These are phyloP conservation scores for Spilarctia lutea DNA, from an alignment of 2,888 invertebrate species.

Conservation along the genomic window DNA sequence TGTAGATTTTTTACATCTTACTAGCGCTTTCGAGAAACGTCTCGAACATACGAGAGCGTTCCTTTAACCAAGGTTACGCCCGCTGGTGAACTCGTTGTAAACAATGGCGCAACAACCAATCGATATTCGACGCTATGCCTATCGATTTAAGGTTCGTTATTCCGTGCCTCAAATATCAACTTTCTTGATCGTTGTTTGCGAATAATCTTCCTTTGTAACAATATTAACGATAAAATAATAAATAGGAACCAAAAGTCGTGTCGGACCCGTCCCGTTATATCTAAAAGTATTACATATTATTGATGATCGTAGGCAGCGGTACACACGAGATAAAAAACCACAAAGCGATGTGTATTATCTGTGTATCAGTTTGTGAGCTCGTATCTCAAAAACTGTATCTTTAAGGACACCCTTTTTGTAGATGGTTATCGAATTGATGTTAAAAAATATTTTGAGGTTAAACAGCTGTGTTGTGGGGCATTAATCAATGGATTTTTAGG, in stretches of 20 bases:
- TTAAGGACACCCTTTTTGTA: slow-evolving; percentile 25
- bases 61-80: no score
- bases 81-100: no score
- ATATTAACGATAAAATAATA: not conserved
- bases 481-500: slow-evolving; percentile 19
- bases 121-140: no score
- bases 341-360: slow-evolving; percentile 42
- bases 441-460: slow-evolving; percentile 24
- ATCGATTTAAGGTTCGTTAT: no score
- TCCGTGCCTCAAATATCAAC: no score
- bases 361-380: slow-evolving; percentile 46
- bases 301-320: slow-evolving; percentile 44
- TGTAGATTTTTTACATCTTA: no score
- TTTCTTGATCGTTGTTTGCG: no score
- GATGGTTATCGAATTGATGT: slow-evolving; percentile 42
- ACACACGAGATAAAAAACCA: slow-evolving; percentile 27
- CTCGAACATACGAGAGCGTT: no score
- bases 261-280: slow-evolving; percentile 37
- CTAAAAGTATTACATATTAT: slow-evolving; percentile 44
- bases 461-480: slow-evolving; percentile 13
- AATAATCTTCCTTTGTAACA: no score
- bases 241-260: slow-evolving; percentile 23
- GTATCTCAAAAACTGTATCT: slow-evolving; percentile 53
- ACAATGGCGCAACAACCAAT: no score
- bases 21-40: no score